Conservation (phyloP, 2,888 invertebrate species). For the Lysandra bellargus region DNA sequence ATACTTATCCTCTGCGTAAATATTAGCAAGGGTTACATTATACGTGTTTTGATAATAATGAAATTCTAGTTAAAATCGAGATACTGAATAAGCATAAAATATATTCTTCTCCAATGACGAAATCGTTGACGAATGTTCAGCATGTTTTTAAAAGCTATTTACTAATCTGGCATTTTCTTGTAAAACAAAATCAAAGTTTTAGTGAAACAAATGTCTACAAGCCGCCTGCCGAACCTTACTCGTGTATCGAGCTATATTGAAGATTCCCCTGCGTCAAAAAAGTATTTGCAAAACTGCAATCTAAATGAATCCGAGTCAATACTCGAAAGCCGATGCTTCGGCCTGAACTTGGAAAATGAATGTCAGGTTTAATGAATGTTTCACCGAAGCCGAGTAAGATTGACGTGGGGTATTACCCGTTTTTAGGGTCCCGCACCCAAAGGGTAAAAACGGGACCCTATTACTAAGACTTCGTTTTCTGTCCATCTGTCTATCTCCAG, state of each 20-base stretch:
- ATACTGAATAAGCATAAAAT: too few species aligned
- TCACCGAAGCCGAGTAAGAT: conserved; percentile 15
- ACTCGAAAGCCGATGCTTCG: conserved; percentile 17
- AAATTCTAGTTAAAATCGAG: too few species aligned
- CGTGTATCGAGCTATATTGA: conserved; percentile 8
- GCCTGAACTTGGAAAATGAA: conserved; percentile 20
- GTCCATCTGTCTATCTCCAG: too few species aligned
- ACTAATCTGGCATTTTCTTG: not conserved
- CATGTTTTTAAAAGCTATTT: not conserved
- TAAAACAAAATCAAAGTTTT: not conserved
- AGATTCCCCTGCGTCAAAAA: conserved; percentile 22
- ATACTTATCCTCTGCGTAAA: too few species aligned
- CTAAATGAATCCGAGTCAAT: conserved; percentile 19
- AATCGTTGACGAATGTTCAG: too few species aligned
- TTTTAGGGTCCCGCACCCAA: not conserved
- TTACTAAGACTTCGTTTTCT: too few species aligned
- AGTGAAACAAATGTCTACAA: not conserved
- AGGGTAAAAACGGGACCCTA: too few species aligned
- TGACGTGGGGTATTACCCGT: not conserved
- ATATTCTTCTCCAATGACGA: too few species aligned
- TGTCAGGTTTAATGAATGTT: conserved; percentile 11
- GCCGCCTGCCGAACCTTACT: not conserved
- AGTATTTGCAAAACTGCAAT: conserved; percentile 23
- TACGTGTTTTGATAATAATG: too few species aligned
- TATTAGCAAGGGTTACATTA: too few species aligned